A percentile compares a stretch with the other conserved stretches of the same genome.
Conservation (phyloP, 2,888 invertebrate genomes). For the Pomacea canaliculata region DNA sequence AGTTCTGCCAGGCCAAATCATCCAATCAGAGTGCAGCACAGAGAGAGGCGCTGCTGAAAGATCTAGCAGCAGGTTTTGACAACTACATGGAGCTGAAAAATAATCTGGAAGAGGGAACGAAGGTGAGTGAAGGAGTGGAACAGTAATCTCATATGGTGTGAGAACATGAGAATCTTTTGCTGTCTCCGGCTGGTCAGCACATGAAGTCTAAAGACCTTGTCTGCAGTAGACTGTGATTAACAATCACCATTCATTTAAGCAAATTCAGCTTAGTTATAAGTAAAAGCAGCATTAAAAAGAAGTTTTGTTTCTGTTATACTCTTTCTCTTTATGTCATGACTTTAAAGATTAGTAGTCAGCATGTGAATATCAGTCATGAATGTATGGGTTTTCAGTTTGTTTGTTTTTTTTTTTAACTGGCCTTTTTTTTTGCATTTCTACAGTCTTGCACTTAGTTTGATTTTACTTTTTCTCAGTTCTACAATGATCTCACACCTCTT, state of each 20-base stretch:
- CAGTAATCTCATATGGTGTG: background rate
- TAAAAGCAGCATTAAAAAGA: background rate
- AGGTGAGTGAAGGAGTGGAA: constrained; percentile 76
- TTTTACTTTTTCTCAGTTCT: constrained; percentile 68
- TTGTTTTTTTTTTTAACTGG: no score
- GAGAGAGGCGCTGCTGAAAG: constrained; percentile 85
- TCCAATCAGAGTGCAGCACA: constrained; percentile 74
- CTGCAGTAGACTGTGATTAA: background rate
- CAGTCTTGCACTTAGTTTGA: no score
- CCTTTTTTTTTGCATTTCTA: no score
- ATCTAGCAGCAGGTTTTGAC: constrained; percentile 91
- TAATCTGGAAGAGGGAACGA: constrained; percentile 95
- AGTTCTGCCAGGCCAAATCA: constrained; percentile 76
- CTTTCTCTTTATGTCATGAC: no score
- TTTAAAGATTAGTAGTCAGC: no score
- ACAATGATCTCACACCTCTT: constrained; percentile 79
- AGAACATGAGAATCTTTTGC: background rate
- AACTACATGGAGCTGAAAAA: constrained; percentile 89
- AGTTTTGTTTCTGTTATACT: no score
- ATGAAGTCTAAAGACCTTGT: background rate
- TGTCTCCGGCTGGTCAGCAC: no score
- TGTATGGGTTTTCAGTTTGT: no score
- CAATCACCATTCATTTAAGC: no score
- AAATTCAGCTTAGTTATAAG: background rate
- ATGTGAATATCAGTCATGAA: no score